Conservation (phyloP, 2,888 invertebrate species). For the Ennomos erosarius region DNA sequence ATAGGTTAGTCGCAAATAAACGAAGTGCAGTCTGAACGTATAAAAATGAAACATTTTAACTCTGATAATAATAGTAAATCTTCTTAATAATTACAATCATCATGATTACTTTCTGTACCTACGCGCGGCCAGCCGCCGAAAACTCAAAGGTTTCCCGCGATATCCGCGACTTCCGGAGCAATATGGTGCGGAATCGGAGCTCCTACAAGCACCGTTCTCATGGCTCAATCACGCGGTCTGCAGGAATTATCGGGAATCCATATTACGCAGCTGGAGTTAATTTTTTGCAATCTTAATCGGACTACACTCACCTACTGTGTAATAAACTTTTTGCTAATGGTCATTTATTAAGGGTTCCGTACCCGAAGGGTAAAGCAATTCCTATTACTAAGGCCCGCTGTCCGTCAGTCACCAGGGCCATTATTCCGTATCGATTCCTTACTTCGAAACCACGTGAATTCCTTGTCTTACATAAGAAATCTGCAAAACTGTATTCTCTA, state of each 20-base stretch:
- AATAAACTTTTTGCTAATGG: conserved; percentile 12
- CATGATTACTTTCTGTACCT: conserved; percentile 63
- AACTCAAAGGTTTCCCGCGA: conserved; percentile 55
- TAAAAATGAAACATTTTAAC: too few species aligned
- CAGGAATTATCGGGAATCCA: conserved; percentile 71
- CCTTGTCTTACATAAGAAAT: too few species aligned
- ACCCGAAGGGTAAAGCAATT: too few species aligned
- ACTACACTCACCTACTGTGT: not conserved
- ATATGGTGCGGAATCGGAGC: conserved; percentile 71
- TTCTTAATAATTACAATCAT: conserved; percentile 46
- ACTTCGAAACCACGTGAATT: too few species aligned
- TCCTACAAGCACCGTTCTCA: conserved; percentile 75
- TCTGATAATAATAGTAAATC: too few species aligned
- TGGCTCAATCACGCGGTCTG: conserved; percentile 51
- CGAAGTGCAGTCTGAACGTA: too few species aligned
- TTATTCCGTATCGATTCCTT: too few species aligned
- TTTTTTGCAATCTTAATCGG: conserved; percentile 24
- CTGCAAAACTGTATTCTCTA: too few species aligned
- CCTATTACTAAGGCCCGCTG: too few species aligned
- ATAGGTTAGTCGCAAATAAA: too few species aligned
- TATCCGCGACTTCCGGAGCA: conserved; percentile 58
- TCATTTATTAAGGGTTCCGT: too few species aligned
- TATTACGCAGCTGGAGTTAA: conserved; percentile 46
- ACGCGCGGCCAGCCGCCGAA: conserved; percentile 38
- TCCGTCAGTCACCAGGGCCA: too few species aligned